Evolutionary conservation across 2,113 vertebrate species (phyloP), one percentile per base, ranked within the genome.

Genomic region (Scortum barcoo): DNA sequence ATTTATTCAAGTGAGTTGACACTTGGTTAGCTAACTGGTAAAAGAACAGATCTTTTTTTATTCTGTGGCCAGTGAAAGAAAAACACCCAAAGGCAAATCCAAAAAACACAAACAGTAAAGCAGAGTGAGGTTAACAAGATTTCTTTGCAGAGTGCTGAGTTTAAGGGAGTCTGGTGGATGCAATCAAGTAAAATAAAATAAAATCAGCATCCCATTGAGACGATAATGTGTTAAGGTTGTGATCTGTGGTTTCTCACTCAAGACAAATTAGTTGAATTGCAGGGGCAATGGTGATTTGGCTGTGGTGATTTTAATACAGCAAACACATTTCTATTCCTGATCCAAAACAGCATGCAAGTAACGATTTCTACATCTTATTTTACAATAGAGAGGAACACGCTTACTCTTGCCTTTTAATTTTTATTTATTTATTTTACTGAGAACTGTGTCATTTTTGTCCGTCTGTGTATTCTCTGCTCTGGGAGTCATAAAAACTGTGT

Each of bases 41-140:
- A 63, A 61, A 70, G 36, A 80, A 51, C 1, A 40, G 19, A 67
- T 33, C 2, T 58, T 11, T 50, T 63, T 65, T 78, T 48, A 58
- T 58, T 51, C 56, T 73, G 44, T 38, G 72, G 40, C 66, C 40
- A 22, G 12, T 40, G 26, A 62, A n/a, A n/a, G n/a, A n/a, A n/a
- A n/a, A n/a, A n/a, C n/a, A n/a, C n/a, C n/a, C n/a, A n/a, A n/a
- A 68, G 22, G 24, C 28, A 28, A 48, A 50, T 71, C 83, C 80
- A 90, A 81, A 83, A 72, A 81, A 86, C 56, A 76, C 68, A 86
- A 81, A 84, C 60, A 11, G 24, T 72, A 46, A 56, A 72, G 16
- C 33, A 4, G 51, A 83, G 57, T 63, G 61, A 79, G 22, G 42
- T 71, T 80, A 82, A 77, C 83, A 36, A 28, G 54, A 63, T 77